phyloP scores from a whole-genome alignment of 2,113 vertebrate genomes.

The Chaenogobius annularis region DNA sequence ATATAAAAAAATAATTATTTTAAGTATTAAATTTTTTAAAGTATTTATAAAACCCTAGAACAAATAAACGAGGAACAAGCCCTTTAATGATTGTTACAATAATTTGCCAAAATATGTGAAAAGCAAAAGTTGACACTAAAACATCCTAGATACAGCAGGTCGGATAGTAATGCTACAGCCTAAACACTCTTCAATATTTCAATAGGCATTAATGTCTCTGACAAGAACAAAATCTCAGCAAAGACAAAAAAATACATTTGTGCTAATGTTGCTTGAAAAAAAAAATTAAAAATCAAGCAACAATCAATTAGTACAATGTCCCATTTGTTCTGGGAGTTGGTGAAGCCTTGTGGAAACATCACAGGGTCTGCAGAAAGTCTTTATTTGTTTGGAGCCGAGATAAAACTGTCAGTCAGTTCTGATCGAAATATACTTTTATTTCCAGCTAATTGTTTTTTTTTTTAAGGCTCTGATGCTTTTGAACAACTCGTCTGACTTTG shows the following conservation, averaged over 20 bases:
- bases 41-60: too few relatives aligned
- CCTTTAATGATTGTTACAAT: too few relatives aligned
- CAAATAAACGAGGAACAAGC: too few relatives aligned
- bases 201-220: not conserved
- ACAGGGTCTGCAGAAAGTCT: constrained; percentile 51
- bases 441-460: constrained; percentile 52
- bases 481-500: constrained; percentile 25
- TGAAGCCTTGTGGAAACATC: constrained; percentile 58
- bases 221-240: constrained; percentile 27
- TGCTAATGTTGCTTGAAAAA: constrained; percentile 29
- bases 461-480: constrained; percentile 39
- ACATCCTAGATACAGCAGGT: too few relatives aligned
- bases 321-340: constrained; percentile 33
- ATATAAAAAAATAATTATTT: too few relatives aligned
- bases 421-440: constrained; percentile 63
- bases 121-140: too few relatives aligned
- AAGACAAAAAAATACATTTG: constrained; percentile 52
- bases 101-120: too few relatives aligned
- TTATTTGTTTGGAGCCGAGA: constrained; percentile 41
- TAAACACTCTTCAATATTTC: too few relatives aligned
- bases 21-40: too few relatives aligned
- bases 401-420: constrained; percentile 46
- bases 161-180: too few relatives aligned
- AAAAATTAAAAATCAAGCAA: constrained; percentile 49
- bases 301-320: constrained; percentile 62